These are phyloP conservation scores for Alligator mississippiensis DNA, from an alignment of 2,113 vertebrate species.

Conservation along the genomic window DNA sequence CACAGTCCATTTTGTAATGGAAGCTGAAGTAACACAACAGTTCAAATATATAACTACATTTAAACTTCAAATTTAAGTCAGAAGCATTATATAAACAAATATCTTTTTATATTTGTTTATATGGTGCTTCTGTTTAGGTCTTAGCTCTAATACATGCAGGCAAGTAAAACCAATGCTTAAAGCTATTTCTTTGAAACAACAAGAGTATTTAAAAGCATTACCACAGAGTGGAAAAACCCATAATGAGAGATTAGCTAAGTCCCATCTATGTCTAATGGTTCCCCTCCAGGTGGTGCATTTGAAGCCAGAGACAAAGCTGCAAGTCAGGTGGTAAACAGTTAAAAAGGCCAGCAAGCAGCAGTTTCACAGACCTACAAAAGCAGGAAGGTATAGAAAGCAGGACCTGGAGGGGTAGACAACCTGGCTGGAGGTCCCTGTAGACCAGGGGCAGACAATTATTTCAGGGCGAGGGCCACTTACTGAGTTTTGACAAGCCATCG, in stretches of 20 bases:
- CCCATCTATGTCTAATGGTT: neutral
- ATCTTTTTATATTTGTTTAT: too few relatives aligned
- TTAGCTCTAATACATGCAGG: neutral
- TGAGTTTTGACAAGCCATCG: too few relatives aligned
- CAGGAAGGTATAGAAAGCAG: neutral
- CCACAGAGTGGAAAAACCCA: neutral
- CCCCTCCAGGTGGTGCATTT: neutral
- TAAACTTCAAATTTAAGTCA: conserved; percentile 20
- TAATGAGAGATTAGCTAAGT: neutral
- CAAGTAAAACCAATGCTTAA: neutral
- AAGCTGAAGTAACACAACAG: neutral
- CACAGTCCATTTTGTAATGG: neutral
- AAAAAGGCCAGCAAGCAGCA: conserved; percentile 6
- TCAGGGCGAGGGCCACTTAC: too few relatives aligned
- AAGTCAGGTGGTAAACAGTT: neutral
- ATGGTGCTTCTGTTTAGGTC: too few relatives aligned
- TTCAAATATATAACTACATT: neutral
- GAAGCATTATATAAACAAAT: neutral
- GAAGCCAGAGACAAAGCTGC: neutral
- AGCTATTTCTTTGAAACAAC: neutral
- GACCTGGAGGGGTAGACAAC: neutral
- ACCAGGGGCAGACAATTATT: too few relatives aligned
- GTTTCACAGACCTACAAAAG: neutral
- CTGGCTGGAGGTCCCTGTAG: neutral
- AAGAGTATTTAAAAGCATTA: neutral